These are phyloP conservation scores for Actinernus sp. DNA, from an alignment of 92 coral and sea anemone genomes.

Conservation along the genomic window DNA sequence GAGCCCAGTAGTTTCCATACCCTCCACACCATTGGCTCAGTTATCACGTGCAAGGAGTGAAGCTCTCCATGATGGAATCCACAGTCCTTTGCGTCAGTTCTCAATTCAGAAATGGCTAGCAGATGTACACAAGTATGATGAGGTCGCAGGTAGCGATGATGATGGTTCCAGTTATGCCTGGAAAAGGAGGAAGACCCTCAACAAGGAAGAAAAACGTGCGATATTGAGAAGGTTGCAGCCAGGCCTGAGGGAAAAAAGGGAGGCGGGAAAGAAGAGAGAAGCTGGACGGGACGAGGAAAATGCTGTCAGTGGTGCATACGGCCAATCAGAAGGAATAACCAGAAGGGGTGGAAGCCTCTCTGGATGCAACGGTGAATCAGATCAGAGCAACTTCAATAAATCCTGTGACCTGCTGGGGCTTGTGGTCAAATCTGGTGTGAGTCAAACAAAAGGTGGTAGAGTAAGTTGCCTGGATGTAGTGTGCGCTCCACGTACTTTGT, in stretches of 20 bases:
- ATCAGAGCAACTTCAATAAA: too few species aligned
- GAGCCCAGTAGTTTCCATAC: too few species aligned
- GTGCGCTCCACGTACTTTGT: slow-evolving; percentile 35
- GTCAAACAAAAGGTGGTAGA: slow-evolving; percentile 72
- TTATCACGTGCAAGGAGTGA: too few species aligned
- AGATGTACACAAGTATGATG: neutral
- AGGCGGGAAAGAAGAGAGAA: neutral
- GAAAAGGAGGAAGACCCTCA: slow-evolving; percentile 16
- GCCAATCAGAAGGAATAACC: neutral
- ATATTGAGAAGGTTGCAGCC: slow-evolving; percentile 49
- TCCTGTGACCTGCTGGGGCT: too few species aligned
- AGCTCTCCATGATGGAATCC: neutral
- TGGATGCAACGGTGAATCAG: too few species aligned
- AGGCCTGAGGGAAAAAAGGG: neutral
- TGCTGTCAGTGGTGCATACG: neutral
- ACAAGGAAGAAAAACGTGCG: slow-evolving; percentile 37
- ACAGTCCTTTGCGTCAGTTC: slow-evolving; percentile 11
- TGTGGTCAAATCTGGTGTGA: too few species aligned
- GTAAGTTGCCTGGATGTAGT: slow-evolving; percentile 20
- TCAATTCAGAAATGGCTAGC: slow-evolving; percentile 48
- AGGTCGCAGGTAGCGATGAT: neutral
- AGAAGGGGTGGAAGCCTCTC: too few species aligned
- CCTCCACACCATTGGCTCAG: too few species aligned
- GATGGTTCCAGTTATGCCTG: neutral
- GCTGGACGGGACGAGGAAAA: neutral